Percentiles rank a stretch among this genome's conserved stretches.
Conservation (phyloP, 2,113 vertebrate species). For the Toxotes jaculatrix region DNA sequence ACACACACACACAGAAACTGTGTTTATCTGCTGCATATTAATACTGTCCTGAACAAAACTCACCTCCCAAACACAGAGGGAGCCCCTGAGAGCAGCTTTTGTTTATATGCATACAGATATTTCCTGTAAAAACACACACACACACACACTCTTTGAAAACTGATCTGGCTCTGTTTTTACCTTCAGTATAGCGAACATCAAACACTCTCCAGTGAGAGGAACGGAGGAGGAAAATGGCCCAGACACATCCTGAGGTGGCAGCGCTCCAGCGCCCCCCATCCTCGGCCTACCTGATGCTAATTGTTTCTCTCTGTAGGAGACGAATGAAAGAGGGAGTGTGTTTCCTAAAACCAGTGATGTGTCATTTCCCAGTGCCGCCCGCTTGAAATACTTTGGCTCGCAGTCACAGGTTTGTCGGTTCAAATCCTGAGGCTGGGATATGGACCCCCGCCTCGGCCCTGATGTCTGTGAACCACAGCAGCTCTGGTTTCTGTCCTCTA, state of each 20-base stretch:
- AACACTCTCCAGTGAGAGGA: constrained; percentile 16
- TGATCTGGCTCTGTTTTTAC: constrained; percentile 57
- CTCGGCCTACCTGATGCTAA: constrained; percentile 55
- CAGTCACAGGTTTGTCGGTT: neutral
- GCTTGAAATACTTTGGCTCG: no score
- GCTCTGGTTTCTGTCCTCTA: neutral
- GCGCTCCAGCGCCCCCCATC: constrained; percentile 35
- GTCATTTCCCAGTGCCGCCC: neutral
- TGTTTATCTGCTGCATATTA: constrained; percentile 51
- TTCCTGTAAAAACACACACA: constrained; percentile 49
- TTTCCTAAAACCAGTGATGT: neutral
- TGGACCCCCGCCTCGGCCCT: neutral
- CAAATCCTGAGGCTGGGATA: no score
- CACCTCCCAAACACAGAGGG: constrained; percentile 8
- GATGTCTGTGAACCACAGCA: neutral
- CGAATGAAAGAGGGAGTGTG: constrained; percentile 17
- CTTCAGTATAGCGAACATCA: constrained; percentile 62
- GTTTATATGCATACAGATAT: constrained; percentile 74
- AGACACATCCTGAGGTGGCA: constrained; percentile 58
- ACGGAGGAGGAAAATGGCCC: constrained; percentile 25
- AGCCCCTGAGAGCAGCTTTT: constrained; percentile 25
- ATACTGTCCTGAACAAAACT: constrained; percentile 39
- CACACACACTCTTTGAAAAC: constrained; percentile 56
- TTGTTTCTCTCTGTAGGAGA: constrained; percentile 62
- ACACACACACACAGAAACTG: neutral